phyloP scores from a whole-genome alignment of 2,888 invertebrate species.

The Sicus ferrugineus region DNA sequence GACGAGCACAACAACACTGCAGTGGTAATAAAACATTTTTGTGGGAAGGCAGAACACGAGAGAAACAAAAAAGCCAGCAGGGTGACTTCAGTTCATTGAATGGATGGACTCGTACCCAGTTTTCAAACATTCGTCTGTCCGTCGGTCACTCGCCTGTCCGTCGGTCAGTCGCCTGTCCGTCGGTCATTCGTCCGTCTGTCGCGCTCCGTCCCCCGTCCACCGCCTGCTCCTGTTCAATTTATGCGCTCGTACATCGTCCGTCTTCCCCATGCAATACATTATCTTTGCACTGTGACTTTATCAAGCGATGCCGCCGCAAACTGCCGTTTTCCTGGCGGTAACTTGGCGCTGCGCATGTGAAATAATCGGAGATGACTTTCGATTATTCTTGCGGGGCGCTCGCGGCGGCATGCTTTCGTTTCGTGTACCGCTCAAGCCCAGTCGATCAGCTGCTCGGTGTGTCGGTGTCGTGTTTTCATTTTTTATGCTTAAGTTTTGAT shows the following conservation, averaged over 20 bases:
- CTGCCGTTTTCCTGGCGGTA: not conserved
- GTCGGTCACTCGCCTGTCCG: conserved; percentile 1
- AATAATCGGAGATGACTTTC: conserved; percentile 35
- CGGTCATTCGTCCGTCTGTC: not conserved
- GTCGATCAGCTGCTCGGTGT: conserved; percentile 7
- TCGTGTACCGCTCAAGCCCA: not conserved
- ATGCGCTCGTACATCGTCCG: not conserved
- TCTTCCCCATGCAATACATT: conserved; percentile 24
- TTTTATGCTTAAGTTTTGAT: not conserved
- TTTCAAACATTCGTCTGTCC: not conserved
- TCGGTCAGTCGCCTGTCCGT: conserved; percentile 1
- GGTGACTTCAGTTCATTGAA: not conserved
- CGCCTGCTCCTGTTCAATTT: not conserved
- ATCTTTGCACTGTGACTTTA: conserved; percentile 24
- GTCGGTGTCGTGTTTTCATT: not conserved
- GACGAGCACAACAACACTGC: not conserved
- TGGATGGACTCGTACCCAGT: not conserved
- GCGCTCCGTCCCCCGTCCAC: not conserved
- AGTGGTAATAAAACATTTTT: conserved; percentile 21
- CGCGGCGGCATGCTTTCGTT: conserved; percentile 6
- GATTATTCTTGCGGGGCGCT: conserved; percentile 30
- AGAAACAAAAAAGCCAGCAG: not conserved
- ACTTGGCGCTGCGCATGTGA: conserved; percentile 15
- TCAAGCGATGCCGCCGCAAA: conserved; percentile 4
- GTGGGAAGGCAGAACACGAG: not conserved